Conservation (phyloP, 2,113 vertebrate genomes). For the Leucopsar rothschildi region DNA sequence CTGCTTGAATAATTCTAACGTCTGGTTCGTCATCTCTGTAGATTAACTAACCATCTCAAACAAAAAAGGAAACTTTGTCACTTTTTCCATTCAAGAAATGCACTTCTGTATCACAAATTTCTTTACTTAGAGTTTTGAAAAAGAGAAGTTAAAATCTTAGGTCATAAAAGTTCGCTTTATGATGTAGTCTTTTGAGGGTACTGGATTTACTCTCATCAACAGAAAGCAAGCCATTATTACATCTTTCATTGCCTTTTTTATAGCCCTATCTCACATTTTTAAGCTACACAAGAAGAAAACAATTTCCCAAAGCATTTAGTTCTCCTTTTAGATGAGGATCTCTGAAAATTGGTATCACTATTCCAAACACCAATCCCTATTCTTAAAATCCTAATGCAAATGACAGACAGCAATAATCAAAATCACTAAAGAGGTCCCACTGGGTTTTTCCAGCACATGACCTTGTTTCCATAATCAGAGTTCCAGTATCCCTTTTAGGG, state of each 20-base stretch:
- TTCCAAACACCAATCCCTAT: neutral
- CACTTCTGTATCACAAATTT: neutral
- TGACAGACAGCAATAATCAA: constrained; percentile 34
- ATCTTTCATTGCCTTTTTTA: neutral
- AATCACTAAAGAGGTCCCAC: constrained; percentile 29
- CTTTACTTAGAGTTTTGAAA: neutral
- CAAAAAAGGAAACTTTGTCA: neutral
- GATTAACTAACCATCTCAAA: neutral
- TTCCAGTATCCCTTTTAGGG: neutral
- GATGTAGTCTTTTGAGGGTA: neutral
- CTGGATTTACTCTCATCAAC: neutral
- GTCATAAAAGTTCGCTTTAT: neutral
- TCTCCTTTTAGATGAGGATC: constrained; percentile 1
- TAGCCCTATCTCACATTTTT: constrained; percentile 6
- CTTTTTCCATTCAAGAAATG: neutral
- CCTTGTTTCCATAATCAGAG: constrained; percentile 38
- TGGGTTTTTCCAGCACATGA: neutral
- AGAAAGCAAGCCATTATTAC: neutral
- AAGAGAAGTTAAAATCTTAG: neutral
- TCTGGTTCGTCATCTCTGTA: neutral
- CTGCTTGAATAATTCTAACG: neutral
- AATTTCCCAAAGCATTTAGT: neutral
- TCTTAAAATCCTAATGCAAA: constrained; percentile 21
- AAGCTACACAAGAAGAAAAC: constrained; percentile 23
- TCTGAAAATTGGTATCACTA: constrained; percentile 36